Evolutionary conservation across 2,888 invertebrate species (phyloP), one percentile per base, ranked within the genome.

Genomic region (Callyntrura sp.): DNA sequence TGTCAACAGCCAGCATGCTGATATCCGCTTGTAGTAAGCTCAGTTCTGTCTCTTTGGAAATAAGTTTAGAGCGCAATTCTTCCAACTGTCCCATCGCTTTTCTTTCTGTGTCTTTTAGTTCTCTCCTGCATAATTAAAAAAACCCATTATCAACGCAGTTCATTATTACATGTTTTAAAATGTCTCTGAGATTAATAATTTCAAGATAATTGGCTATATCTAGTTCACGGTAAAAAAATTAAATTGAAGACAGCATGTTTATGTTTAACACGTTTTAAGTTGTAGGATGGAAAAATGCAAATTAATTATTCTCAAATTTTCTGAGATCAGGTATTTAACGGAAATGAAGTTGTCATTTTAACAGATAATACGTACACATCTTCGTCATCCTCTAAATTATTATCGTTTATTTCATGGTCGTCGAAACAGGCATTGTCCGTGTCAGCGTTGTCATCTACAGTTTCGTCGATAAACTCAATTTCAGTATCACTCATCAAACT

Each of bases 21-120:
- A 93, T 91, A 51, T 93, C 92, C 23, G 93, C 92, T 82, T 93
- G 92, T 6, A 93, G 91, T 81, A 93, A 90, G 79, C 91, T 92
- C 35, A 93, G 87, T 85, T 93, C 93, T 25, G 93, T 93, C 84
- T 93, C 93, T 88, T 93, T 93, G 17, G 91, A 90, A 65, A 93
- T 91, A 45, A 93, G 88, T 87, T 93, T 93, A 9, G 92, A 92
- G 76, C 93, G 92, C 43, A 93, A 84, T 79, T 92, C 93, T n/a
- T 93, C 92, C 90, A 93, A 84, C 79, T 93, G 92, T 51, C 91
- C 90, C 92, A 92, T 92, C 11, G 93, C 91, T 82, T 93, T 93
- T 60, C 91, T 83, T 73, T 93, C 93, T 9, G 92, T 91, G 57
- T 93, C 93, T 51, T 92, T 91, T 9, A 93, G 88, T 73, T 93